Evolutionary conservation across 2,888 invertebrate species (phyloP).

Genomic region (Thumatha senex): DNA sequence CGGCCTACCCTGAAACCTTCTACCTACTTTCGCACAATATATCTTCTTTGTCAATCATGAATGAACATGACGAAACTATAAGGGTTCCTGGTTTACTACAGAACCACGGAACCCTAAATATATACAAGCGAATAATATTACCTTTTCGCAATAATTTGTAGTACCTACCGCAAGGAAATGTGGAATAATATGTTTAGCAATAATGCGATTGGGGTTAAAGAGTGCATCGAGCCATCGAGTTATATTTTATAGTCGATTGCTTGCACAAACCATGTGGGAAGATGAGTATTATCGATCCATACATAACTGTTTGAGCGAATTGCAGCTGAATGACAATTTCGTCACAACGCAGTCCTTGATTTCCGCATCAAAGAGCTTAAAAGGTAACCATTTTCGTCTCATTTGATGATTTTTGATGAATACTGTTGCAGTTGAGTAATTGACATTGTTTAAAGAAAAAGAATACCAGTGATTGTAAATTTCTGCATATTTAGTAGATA

Average conservation of each 20-base stretch:
- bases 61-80: too few relatives aligned
- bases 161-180: not conserved
- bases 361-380: not conserved
- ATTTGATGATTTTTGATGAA: too few relatives aligned
- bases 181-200: conserved; percentile 6
- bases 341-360: not conserved
- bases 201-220: conserved; percentile 18
- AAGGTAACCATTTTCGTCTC: too few relatives aligned
- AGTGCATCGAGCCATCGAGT: conserved; percentile 16
- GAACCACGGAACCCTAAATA: too few relatives aligned
- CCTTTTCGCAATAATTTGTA: not conserved
- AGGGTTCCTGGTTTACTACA: not conserved
- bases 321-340: not conserved
- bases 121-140: not conserved
- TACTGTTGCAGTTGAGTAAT: too few relatives aligned
- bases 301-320: not conserved
- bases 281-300: not conserved
- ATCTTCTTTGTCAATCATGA: too few relatives aligned
- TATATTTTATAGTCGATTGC: conserved; percentile 12
- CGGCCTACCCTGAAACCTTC: too few relatives aligned
- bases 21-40: too few relatives aligned
- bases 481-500: too few relatives aligned
- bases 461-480: too few relatives aligned
- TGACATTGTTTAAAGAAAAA: too few relatives aligned
- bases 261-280: conserved; percentile 11